Base-by-base conservation (phyloP, 2,113 vertebrate species). In the Copsychus sechellarum region DNA sequence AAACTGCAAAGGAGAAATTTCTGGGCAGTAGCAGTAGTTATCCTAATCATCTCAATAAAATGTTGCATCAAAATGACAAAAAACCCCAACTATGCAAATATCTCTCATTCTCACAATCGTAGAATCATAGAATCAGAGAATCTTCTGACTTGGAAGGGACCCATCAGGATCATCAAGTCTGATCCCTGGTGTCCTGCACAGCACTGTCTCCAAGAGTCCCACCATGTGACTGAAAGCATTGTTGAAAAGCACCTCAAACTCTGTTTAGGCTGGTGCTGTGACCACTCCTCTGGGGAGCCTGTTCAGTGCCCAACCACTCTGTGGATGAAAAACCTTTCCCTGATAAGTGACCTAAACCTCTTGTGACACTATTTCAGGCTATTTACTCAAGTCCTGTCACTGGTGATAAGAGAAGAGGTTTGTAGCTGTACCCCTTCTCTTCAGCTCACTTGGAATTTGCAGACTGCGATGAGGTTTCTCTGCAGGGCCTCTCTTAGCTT, bases 321-420 rank as follows among this genome's bases (percentile, higher is more conserved):
- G 19, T 57, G 51, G 8, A 10, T 48, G 24, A 24, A 57, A 16
- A 48, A 24, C 2, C 7, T 47, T 47, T 28, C 19, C 7, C 42
- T 66, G 13, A 11, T 34, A 34, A 50, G 31, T 21, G 33, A 11
- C 36, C 25, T 51, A 20, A 50, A 25, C 36, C 25, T 34, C 14
- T 65, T 13, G 36, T 42, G 34, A 34, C 24, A 24, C 31, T 42
- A 1, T 7, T 38, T 45, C 48, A 54, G 57, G 16, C 29, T 20
- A 2, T 16, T 40, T 24, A 5, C 24, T 34, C 1, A 0, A 16
- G 34, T 38, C 24, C 20, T 34, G 16, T 42, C 10, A 11, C 25
- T 42, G 21, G 20, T 20, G 51, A 31, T 16, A 8, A 25, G 13
- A 21, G 20, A 64, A 47, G 15, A 12, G 40, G 29, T 42, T n/a